phyloP scores from a whole-genome alignment of 2,888 invertebrate species.

The Sarcophaga variegata region DNA sequence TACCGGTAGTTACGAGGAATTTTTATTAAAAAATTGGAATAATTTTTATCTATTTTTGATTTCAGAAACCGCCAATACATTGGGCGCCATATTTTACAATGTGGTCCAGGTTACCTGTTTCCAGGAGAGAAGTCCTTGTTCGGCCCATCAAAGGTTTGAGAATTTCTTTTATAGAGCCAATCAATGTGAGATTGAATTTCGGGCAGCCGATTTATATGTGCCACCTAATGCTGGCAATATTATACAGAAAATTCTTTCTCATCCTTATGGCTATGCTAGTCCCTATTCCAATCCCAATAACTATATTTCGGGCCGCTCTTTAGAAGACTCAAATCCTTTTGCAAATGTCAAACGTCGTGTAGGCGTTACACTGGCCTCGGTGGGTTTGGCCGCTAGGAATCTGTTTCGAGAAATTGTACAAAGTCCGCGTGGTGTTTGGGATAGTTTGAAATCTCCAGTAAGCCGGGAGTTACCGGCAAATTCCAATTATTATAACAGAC shows the following conservation, averaged over 20 bases:
- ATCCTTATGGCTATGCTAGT: conserved; percentile 71
- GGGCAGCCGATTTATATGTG: conserved; percentile 78
- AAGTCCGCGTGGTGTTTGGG: conserved; percentile 74
- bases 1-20: conserved; percentile 79
- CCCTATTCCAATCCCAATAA: conserved; percentile 15
- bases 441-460: conserved; percentile 74
- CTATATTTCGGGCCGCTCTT: conserved; percentile 56
- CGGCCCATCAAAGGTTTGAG: conserved; percentile 85
- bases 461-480: conserved; percentile 72
- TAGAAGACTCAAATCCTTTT: conserved; percentile 36
- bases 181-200: conserved; percentile 77
- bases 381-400: conserved; percentile 79
- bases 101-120: conserved; percentile 89
- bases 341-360: conserved; percentile 74
- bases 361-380: conserved; percentile 79
- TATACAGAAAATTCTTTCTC: conserved; percentile 76
- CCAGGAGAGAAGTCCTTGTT: conserved; percentile 85
- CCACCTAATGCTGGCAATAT: conserved; percentile 78
- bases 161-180: conserved; percentile 74
- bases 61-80: conserved; percentile 86
- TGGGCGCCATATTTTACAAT: conserved; percentile 90
- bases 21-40: background rate
- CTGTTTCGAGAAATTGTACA: conserved; percentile 78
- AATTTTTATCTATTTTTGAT: background rate
- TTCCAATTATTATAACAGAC: conserved; percentile 50